These are phyloP conservation scores for Spondyliosoma cantharus DNA, from an alignment of 2,797 vertebrate genomes.

Conservation along the genomic window DNA sequence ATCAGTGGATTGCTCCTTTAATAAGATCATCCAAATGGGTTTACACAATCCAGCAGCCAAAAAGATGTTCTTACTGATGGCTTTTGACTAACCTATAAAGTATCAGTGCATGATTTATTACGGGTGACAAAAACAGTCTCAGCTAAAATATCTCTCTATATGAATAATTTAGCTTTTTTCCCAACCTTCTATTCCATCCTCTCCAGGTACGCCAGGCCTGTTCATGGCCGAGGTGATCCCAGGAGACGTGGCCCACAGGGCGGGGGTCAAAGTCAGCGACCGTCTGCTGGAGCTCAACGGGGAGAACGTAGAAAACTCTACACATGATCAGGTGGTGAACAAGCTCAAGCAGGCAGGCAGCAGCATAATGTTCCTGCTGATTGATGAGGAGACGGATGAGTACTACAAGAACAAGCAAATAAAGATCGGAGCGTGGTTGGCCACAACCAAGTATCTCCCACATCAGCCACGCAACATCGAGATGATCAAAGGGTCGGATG, in stretches of 20 bases:
- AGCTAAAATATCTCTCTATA: neutral
- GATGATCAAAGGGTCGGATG: constrained; percentile 83
- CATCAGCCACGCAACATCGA: constrained; percentile 84
- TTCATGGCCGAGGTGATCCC: constrained; percentile 85
- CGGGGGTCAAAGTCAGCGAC: constrained; percentile 87
- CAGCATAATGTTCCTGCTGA: constrained; percentile 87
- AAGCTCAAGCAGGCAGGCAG: constrained; percentile 87
- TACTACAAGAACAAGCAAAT: constrained; percentile 80
- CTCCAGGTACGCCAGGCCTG: constrained; percentile 84
- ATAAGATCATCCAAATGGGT: neutral
- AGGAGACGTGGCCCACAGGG: constrained; percentile 86
- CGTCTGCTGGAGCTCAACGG: constrained; percentile 92
- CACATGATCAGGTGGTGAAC: constrained; percentile 87
- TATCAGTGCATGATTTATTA: neutral
- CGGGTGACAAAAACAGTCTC: neutral
- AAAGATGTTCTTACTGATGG: neutral
- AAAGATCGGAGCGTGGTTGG: constrained; percentile 77
- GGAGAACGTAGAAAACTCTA: constrained; percentile 85
- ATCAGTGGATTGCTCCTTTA: too few relatives aligned
- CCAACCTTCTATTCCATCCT: neutral
- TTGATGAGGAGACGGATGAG: constrained; percentile 85
- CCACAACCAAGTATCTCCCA: constrained; percentile 85
- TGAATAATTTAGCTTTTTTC: neutral
- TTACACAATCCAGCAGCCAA: neutral
- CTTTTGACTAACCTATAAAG: neutral